Conservation (phyloP, 2,797 vertebrate species). For the Gallirallus australis region DNA sequence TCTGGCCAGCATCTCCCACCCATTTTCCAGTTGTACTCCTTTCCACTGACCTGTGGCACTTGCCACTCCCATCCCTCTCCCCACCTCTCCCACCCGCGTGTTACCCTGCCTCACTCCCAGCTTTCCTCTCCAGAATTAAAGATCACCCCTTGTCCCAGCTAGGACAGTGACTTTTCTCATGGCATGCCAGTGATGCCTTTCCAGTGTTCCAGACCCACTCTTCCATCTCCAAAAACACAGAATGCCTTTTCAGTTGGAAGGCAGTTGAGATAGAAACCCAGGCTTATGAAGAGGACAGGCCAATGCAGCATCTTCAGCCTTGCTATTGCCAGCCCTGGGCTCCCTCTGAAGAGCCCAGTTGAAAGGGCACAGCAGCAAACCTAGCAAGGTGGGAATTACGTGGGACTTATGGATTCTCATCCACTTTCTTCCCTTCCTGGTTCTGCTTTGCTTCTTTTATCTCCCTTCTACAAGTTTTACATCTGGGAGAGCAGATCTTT, state of each 20-base stretch:
- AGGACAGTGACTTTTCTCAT: neutral
- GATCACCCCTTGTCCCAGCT: neutral
- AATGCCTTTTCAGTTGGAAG: neutral
- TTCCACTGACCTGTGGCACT: accelerated
- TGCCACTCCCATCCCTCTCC: neutral
- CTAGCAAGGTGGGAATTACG: neutral
- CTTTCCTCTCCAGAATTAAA: neutral
- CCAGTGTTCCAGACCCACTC: neutral
- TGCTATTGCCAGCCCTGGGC: neutral
- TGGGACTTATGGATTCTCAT: neutral
- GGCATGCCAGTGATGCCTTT: neutral
- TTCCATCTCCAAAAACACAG: neutral
- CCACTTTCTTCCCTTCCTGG: neutral
- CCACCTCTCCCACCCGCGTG: neutral
- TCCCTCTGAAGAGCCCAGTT: neutral
- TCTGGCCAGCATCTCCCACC: neutral
- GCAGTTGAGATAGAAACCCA: neutral
- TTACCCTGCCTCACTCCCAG: neutral
- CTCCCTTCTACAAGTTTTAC: neutral
- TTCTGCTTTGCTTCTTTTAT: neutral
- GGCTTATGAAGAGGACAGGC: neutral
- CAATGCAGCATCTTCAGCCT: neutral
- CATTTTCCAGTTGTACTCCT: neutral
- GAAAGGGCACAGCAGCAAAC: neutral
- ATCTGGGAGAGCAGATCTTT: accelerated